Conservation (phyloP, 2,888 invertebrate genomes). For the Octodonta nipae region DNA sequence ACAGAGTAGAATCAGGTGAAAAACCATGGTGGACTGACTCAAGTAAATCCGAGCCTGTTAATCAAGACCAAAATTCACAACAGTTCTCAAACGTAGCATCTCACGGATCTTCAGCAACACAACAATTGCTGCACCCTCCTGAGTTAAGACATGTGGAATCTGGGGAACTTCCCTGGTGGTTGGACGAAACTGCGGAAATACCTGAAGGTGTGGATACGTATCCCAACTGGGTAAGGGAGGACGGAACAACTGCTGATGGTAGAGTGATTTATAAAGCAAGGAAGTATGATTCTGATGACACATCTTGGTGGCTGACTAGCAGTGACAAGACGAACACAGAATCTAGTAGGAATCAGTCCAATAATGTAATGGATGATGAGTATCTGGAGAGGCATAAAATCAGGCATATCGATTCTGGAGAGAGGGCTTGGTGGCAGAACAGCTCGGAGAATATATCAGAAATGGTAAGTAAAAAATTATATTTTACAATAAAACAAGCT, state of each 20-base stretch:
- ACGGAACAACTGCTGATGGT: constrained; percentile 18
- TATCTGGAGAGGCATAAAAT: constrained; percentile 43
- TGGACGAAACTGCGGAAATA: constrained; percentile 52
- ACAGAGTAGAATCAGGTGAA: constrained; percentile 47
- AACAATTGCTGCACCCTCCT: constrained; percentile 3
- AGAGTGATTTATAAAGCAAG: constrained; percentile 12
- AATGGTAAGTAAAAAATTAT: constrained; percentile 11
- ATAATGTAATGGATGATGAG: constrained; percentile 39
- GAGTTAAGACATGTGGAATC: constrained; percentile 19
- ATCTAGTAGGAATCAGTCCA: constrained; percentile 8
- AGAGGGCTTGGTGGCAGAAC: constrained; percentile 55
- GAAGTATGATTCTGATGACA: constrained; percentile 21
- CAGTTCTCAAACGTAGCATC: constrained; percentile 1
- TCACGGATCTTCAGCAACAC: constrained; percentile 2
- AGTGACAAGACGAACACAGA: constrained; percentile 17
- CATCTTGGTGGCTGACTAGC: constrained; percentile 21
- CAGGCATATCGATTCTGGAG: constrained; percentile 54
- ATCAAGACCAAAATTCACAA: neutral
- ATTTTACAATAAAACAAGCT: too few species aligned
- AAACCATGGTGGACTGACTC: constrained; percentile 45
- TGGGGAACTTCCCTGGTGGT: constrained; percentile 59
- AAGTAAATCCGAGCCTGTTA: constrained; percentile 1
- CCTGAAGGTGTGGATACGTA: constrained; percentile 48
- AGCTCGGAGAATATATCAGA: constrained; percentile 35
- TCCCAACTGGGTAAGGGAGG: constrained; percentile 20